Percentiles rank a stretch among this genome's conserved stretches.
These are phyloP conservation scores for Terrapene triunguis DNA, from an alignment of 2,113 vertebrate species.

Conservation along the genomic window DNA sequence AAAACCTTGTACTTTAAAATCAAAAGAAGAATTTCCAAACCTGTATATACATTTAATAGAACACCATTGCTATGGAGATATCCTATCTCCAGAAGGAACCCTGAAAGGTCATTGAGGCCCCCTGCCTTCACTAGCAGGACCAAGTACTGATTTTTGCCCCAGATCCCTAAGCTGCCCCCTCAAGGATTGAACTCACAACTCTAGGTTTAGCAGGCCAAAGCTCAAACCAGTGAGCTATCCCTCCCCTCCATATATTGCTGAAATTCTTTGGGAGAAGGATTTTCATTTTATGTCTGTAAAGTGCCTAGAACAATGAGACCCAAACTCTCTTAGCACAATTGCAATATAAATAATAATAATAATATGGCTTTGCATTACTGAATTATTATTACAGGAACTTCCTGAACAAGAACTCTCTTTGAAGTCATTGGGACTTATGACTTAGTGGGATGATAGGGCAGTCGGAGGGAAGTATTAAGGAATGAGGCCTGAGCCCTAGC, in stretches of 20 bases:
- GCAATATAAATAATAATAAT: background rate
- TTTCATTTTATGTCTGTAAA: background rate
- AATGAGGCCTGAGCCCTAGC: background rate
- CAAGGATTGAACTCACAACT: no score
- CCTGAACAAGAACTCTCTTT: background rate
- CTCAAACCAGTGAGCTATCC: no score
- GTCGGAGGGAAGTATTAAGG: background rate
- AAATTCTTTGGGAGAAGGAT: background rate
- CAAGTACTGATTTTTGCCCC: no score
- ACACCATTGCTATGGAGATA: background rate
- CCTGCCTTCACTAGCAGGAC: no score
- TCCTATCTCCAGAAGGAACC: no score
- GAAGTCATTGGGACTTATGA: background rate
- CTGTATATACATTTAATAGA: background rate
- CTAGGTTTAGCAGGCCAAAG: no score
- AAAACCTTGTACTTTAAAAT: no score
- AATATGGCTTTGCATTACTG: background rate
- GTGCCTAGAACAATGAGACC: background rate
- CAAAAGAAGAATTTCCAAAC: background rate
- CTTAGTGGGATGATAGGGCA: background rate
- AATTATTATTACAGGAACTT: background rate
- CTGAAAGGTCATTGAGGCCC: no score
- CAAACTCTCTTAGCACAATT: background rate
- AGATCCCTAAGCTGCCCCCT: no score
- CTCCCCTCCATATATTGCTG: background rate